phyloP scores from a whole-genome alignment of 2,888 invertebrate species.

The Halictus ligatus region DNA sequence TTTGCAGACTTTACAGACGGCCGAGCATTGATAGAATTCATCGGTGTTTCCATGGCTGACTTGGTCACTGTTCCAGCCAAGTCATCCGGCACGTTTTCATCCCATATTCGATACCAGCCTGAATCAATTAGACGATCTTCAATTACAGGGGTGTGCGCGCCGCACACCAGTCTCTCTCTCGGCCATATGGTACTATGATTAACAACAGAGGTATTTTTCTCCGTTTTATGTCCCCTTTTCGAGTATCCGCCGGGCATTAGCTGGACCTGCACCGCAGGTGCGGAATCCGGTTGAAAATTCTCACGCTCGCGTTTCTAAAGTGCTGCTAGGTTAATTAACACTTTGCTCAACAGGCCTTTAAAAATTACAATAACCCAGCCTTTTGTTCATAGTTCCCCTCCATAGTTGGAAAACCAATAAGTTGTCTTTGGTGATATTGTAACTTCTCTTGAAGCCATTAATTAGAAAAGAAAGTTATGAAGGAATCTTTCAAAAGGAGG shows the following conservation, averaged over 20 bases:
- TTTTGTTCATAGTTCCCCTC: neutral
- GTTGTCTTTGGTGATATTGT: too few relatives aligned
- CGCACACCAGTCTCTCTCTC: conserved; percentile 1
- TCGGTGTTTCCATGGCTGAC: conserved; percentile 61
- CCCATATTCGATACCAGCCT: conserved; percentile 54
- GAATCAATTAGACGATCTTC: conserved; percentile 68
- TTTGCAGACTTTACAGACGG: conserved; percentile 42
- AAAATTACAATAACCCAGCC: neutral
- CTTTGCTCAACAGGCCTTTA: neutral
- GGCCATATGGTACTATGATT: conserved; percentile 51
- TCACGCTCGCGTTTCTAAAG: neutral
- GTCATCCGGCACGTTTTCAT: conserved; percentile 60
- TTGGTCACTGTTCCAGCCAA: conserved; percentile 61
- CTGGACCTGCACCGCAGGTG: neutral
- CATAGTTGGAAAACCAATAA: too few relatives aligned
- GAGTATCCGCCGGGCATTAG: too few relatives aligned
- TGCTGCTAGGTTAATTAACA: neutral
- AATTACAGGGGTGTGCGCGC: conserved; percentile 52
- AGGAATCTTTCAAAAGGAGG: too few relatives aligned
- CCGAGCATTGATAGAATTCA: conserved; percentile 53
- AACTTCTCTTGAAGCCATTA: too few relatives aligned
- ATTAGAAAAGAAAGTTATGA: too few relatives aligned
- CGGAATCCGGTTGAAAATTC: conserved; percentile 8
- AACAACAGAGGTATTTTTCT: conserved; percentile 36
- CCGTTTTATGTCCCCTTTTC: neutral